Percentiles rank a stretch among this genome's conserved stretches.
Evolutionary conservation across 1,140 invertebrate species (phyloP).

Genomic region (Ostrea denselamellosa): DNA sequence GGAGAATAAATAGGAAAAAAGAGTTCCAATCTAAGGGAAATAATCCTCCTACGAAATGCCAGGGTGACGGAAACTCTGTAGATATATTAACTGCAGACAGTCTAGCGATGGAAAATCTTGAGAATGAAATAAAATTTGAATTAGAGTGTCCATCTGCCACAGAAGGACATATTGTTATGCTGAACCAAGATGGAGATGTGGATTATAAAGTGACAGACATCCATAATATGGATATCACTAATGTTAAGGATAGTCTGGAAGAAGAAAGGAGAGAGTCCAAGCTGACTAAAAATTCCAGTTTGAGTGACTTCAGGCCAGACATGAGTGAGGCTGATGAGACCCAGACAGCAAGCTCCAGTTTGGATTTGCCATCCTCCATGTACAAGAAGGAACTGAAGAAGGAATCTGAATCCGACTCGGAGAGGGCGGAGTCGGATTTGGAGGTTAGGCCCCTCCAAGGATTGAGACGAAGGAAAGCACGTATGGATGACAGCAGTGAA

Average conservation of each 20-base stretch:
- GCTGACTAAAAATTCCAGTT: background rate
- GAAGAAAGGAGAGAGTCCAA: background rate
- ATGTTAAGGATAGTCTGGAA: slow-evolving; percentile 10
- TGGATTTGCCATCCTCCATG: background rate
- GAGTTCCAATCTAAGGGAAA: slow-evolving; percentile 1
- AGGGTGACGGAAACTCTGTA: background rate
- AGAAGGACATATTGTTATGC: background rate
- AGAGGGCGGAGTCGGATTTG: slow-evolving; percentile 46
- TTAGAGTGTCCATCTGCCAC: background rate
- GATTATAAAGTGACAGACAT: slow-evolving; percentile 10
- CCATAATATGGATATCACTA: background rate
- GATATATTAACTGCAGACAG: background rate
- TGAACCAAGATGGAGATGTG: background rate
- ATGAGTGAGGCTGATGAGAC: slow-evolving; percentile 13
- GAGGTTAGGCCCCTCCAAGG: slow-evolving; percentile 44
- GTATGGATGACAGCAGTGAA: slow-evolving; percentile 46
- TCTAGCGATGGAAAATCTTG: background rate
- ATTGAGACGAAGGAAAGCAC: slow-evolving; percentile 27
- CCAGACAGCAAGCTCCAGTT: background rate
- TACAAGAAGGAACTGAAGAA: slow-evolving; percentile 39
- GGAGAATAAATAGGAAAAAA: background rate
- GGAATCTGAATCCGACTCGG: slow-evolving; percentile 56
- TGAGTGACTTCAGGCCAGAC: background rate
- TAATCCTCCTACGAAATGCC: background rate
- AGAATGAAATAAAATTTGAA: background rate